Evolutionary conservation across 2,888 invertebrate species (phyloP).

Genomic region (Rhodophaea formosa): DNA sequence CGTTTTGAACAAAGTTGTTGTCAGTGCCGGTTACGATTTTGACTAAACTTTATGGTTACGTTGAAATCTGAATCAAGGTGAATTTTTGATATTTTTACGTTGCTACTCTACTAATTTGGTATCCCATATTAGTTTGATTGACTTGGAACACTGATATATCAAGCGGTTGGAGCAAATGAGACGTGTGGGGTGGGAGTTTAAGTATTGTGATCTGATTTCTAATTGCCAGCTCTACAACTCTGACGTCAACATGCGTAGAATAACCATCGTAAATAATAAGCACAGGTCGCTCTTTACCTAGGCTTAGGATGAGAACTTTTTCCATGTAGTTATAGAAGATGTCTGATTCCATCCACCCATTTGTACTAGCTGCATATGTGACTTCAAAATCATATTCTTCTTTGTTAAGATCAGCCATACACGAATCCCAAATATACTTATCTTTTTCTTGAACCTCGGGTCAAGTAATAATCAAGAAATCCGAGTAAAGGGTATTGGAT

Average conservation of each 20-base stretch:
- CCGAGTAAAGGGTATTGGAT: background rate
- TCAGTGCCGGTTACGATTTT: no score
- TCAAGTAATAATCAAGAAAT: background rate
- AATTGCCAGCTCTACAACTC: constrained; percentile 38
- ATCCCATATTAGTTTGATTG: constrained; percentile 33
- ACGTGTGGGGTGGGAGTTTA: constrained; percentile 42
- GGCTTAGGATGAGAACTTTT: constrained; percentile 35
- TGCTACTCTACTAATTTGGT: constrained; percentile 31
- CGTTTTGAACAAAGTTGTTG: no score
- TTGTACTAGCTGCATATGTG: constrained; percentile 40
- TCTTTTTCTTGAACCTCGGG: background rate
- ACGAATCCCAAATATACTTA: constrained; percentile 29
- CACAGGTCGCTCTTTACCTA: constrained; percentile 38
- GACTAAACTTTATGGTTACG: no score
- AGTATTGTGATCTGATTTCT: constrained; percentile 35
- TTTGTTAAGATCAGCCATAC: constrained; percentile 29
- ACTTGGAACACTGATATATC: constrained; percentile 38
- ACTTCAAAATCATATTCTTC: constrained; percentile 35
- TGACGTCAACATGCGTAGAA: constrained; percentile 34
- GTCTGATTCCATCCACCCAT: constrained; percentile 43
- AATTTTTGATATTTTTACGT: constrained; percentile 28
- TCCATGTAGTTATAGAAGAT: constrained; percentile 42
- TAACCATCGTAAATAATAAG: constrained; percentile 45
- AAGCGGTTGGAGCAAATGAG: constrained; percentile 38
- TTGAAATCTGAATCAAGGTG: no score